phyloP scores from a whole-genome alignment of 2,113 vertebrate species.

The Lota lota region DNA sequence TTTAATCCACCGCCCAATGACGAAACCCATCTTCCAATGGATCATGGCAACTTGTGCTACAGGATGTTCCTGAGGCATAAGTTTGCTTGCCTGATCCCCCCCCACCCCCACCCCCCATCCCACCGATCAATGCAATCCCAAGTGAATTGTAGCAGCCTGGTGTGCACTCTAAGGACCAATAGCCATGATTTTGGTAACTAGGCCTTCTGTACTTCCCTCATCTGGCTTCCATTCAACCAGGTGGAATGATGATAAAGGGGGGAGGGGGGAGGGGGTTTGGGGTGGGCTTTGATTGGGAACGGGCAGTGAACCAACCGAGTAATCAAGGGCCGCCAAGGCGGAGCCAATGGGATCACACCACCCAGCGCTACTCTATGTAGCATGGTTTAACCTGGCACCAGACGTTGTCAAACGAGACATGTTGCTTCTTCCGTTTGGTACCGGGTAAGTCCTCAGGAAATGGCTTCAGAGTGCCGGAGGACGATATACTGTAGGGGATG shows the following conservation, averaged over 20 bases:
- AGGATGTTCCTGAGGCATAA: too few relatives aligned
- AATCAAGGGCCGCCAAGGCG: constrained; percentile 18
- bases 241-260: constrained; percentile 8
- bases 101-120: too few relatives aligned
- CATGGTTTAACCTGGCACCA: not conserved
- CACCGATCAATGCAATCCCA: too few relatives aligned
- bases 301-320: constrained; percentile 1
- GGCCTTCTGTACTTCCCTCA: constrained; percentile 28
- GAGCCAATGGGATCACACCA: constrained; percentile 9
- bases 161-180: not conserved
- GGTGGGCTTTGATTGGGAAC: constrained; percentile 19
- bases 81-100: too few relatives aligned
- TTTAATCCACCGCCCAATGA: too few relatives aligned
- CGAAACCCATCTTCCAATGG: too few relatives aligned
- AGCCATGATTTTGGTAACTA: constrained; percentile 50
- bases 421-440: not conserved
- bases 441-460: not conserved
- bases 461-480: too few relatives aligned
- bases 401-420: not conserved
- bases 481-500: too few relatives aligned
- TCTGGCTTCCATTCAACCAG: constrained; percentile 35
- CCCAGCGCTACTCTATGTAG: not conserved
- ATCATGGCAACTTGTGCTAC: too few relatives aligned
- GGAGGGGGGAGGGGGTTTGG: not conserved
- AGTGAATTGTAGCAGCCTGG: too few relatives aligned